Base-by-base conservation (phyloP, 2,888 invertebrate genomes). In the Cremastinae sp. region DNA sequence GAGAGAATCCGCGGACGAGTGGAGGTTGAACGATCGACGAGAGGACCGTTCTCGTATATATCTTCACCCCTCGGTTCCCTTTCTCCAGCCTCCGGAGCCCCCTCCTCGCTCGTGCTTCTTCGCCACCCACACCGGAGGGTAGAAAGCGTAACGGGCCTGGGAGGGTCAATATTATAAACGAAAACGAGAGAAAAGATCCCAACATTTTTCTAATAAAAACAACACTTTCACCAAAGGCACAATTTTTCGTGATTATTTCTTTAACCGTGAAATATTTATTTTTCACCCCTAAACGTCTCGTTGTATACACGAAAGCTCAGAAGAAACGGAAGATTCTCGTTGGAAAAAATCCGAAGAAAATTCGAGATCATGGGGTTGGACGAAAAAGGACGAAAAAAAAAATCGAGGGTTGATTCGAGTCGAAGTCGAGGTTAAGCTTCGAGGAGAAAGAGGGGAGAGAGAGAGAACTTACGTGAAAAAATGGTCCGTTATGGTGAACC, bases 11-110 rank as follows among this genome's bases (percentile, higher is more conserved):
- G 71, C 56, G 75, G 61, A 75, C 55, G 75, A 74, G 74, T 70
- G 71, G 59, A 77, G 79, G 78, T 79, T 69, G 79, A 79, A 79
- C 77, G 81, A 79, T 78, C 79, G 77, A 80, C 75, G 74, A 71
- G 75, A 61, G 72, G 78, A 74, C 74, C 75, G 74, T 71, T 77
- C 61, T 53, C 59, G 10, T 45, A 16, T 49, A 39, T 18, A 51
- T 0, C 9, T 7, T 1, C 49, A 16, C 18, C 41, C n/a, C 18
- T 39, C 20, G 3, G 3, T n/a, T n/a, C 28, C 22, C 28, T 28
- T 28, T 28, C 28, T 5, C 28, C 28, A 28, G 28, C 28, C 28
- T 28, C 28, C 14, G 20, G n/a, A 12, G n/a, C 43, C 20, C 39
- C 20, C 18, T 20, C 39, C 62, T 10, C 18, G 35, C 37, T 35